Evolutionary conservation across 2,113 vertebrate genomes (phyloP), one percentile per base, ranked within the genome.

Genomic region (Elephas maximus): DNA sequence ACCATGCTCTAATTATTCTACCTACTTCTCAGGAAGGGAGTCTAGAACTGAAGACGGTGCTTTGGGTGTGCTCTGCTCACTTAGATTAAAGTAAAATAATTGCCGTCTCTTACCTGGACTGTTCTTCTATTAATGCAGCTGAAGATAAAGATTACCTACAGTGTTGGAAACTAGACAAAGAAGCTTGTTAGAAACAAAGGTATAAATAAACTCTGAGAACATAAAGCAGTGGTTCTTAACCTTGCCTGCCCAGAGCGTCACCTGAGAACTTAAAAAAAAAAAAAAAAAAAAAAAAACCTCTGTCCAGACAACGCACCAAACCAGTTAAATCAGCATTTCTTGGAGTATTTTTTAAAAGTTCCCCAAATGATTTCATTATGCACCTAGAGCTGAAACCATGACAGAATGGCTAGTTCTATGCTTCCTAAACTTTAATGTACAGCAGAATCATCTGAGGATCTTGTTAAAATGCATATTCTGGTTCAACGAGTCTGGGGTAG

Each of bases 51-150:
- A 95, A 95, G 74, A 80, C 2, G 63, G n/a, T 14, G 48, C 71
- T 71, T 51, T 53, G 15, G 17, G 12, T 20, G 5, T 21, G 24
- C 84, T 21, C 37, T 88, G 51, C 77, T 88, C 48, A 33, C 83
- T 81, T 33, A 90, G 14, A 84, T 28, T 28, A 80, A 93, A 30
- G 77, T 65, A 33, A 89, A 93, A 89, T 89, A 81, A 74, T 93
- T 67, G 74, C 60, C 15, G 53, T 85, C 30, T 88, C 45, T 28
- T 76, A 65, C 23, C 80, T 37, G 0, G 10, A 67, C 48, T 80
- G 3, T 71, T 77, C 57, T 24, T 91, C n/a, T 89, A 62, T 65
- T 74, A 57, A 77, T 30, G 3, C 51, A 76, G 74, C 45, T 91
- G 3, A 97, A 93, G 74, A 95, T 41, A 82, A 71, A 74, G 41